Percentiles rank a stretch among this genome's conserved stretches.
phyloP scores from a whole-genome alignment of 1,140 invertebrate species.

The Lepidurus apus region DNA sequence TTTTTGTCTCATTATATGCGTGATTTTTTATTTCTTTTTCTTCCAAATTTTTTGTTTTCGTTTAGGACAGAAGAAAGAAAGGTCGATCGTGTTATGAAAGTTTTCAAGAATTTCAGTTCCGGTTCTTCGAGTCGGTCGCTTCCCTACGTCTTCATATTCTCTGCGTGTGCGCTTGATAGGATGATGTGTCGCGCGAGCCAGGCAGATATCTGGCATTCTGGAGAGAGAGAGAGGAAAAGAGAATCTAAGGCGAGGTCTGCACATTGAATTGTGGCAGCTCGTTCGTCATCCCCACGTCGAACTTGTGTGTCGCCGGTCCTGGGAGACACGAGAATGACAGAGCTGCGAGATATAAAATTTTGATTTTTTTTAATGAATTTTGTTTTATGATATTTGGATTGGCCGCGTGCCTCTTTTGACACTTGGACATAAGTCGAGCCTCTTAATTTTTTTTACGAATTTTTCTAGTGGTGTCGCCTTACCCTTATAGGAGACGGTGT shows the following conservation, averaged over 20 bases:
- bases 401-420: constrained; percentile 14
- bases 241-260: not conserved
- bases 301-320: not conserved
- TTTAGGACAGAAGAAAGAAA: not conserved
- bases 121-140: not conserved
- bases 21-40: not conserved
- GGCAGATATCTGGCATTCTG: not conserved
- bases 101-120: not conserved
- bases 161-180: constrained; percentile 17
- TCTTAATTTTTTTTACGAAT: not conserved
- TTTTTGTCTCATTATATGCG: not conserved
- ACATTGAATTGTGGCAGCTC: constrained; percentile 21
- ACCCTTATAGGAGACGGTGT: not conserved
- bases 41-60: not conserved
- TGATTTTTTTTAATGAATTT: not conserved
- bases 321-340: constrained; percentile 5
- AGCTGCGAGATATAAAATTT: not conserved
- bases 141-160: constrained; percentile 11
- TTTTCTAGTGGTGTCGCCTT: not conserved
- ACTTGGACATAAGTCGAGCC: not conserved
- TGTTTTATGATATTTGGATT: not conserved
- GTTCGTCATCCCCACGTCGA: constrained; percentile 13
- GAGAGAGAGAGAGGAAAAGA: not conserved
- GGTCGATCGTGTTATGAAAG: not conserved
- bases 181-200: constrained; percentile 20